Evolutionary conservation across 2,888 invertebrate species (phyloP).

Genomic region (Acleris cristana): DNA sequence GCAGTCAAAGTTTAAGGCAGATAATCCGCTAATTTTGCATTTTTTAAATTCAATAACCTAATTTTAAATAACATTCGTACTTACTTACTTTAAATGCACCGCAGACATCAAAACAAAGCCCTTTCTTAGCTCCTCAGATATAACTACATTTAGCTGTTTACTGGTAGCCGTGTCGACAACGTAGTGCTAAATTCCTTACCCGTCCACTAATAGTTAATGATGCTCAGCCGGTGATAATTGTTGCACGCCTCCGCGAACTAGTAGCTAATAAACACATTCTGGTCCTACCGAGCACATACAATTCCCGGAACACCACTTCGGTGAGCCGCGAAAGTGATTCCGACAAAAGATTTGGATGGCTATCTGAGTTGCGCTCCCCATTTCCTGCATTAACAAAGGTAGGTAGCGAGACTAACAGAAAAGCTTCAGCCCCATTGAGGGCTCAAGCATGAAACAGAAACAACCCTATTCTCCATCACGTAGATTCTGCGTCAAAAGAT

Average conservation of each 20-base stretch:
- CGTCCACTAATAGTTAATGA: constrained; percentile 47
- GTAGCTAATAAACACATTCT: constrained; percentile 15
- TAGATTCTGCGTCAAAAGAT: constrained; percentile 67
- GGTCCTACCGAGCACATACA: neutral
- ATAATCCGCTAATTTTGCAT: too few relatives aligned
- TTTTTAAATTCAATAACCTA: too few relatives aligned
- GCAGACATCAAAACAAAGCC: too few relatives aligned
- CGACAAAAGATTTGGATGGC: constrained; percentile 23
- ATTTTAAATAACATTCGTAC: too few relatives aligned
- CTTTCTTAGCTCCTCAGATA: too few relatives aligned
- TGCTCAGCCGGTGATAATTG: constrained; percentile 51
- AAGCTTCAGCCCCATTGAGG: constrained; percentile 62
- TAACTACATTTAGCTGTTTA: neutral
- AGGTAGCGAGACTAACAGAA: constrained; percentile 49
- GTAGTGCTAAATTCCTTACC: constrained; percentile 53
- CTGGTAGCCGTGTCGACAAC: constrained; percentile 37
- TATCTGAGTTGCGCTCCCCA: constrained; percentile 32
- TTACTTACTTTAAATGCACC: too few relatives aligned
- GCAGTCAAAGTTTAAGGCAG: too few relatives aligned
- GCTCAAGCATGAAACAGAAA: constrained; percentile 74
- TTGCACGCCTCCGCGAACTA: constrained; percentile 51
- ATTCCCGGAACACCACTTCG: constrained; percentile 20
- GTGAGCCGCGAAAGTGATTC: constrained; percentile 22
- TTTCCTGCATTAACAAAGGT: constrained; percentile 33
- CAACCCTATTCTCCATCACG: constrained; percentile 71